Evolutionary conservation across 2,113 vertebrate species (phyloP), one percentile per base, ranked within the genome.

Genomic region (Marmota flaviventris): DNA sequence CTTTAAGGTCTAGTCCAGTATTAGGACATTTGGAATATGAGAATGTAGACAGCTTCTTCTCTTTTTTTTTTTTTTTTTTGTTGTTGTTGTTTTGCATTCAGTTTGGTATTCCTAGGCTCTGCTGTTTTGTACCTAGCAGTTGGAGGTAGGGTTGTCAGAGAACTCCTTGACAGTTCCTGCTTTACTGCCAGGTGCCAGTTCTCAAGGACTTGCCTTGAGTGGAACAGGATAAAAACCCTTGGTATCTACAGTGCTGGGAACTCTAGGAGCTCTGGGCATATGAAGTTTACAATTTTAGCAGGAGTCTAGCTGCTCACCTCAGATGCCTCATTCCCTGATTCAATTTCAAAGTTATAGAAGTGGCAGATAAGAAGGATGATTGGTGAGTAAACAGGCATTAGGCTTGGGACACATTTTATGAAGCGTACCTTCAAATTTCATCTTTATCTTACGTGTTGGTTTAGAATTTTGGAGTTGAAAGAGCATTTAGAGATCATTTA

Each of bases 391-490:
- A 72, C 79, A 85, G 90, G n/a, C 14, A 17, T 72, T 77, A 83
- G 83, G 14, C 51, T 82, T 91, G 29, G 67, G 45, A 24, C 82
- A 53, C 37, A 77, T 89, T 81, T 94, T 82, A 53, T 32, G 17
- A 56, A 89, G 10, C 34, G 1, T 79, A 45, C 61, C 56, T 89
- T 96, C 18, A 39, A 73, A 72, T 88, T 79, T 85, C 22, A 18
- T 76, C 53, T 79, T 91, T 91, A 90, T 72, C 22, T 82, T 93
- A 63, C 32, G 8, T 77, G 18, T 89, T 88, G 29, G 18, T 32
- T 96, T 95, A 88, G 29, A 87, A 79, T 72, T 93, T 73, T 61
- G 79, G 67, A 95, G 13, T 72, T 91, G 9, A 72, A 77, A 93
- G 56, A 39, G 22, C 61, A 0, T 42, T 88, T 88, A 61, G 72